These are phyloP conservation scores for Amphipoea lucens DNA, from an alignment of 2,888 invertebrate genomes.

Conservation along the genomic window DNA sequence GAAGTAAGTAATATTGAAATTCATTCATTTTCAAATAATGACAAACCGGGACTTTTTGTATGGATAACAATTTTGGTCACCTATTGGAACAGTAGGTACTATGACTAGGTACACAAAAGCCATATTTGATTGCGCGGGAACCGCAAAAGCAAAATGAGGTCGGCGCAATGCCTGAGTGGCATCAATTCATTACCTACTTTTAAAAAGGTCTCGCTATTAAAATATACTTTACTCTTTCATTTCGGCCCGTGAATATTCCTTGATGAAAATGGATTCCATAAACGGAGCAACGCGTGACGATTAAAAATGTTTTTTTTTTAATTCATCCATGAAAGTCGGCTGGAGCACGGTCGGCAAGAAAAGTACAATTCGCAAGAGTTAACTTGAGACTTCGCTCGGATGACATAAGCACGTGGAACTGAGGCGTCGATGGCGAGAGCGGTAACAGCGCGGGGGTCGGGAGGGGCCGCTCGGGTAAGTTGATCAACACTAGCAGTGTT, in stretches of 20 bases:
- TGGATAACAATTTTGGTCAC: background rate
- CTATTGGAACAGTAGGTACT: background rate
- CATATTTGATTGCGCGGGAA: background rate
- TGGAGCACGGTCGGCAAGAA: background rate
- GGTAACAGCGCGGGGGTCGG: no score
- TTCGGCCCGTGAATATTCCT: constrained; percentile 5
- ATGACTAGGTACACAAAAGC: background rate
- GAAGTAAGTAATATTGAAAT: background rate
- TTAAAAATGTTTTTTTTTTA: constrained; percentile 3
- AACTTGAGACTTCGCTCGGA: no score
- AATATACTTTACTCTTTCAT: constrained; percentile 3
- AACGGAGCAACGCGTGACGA: background rate
- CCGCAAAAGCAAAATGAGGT: constrained; percentile 2
- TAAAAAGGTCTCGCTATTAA: constrained; percentile 10
- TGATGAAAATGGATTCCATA: constrained; percentile 8
- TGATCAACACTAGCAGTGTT: no score
- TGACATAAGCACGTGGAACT: no score
- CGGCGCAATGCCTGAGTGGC: background rate
- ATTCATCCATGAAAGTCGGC: no score
- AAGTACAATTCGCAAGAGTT: no score
- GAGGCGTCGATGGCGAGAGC: no score
- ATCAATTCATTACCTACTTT: constrained; percentile 13
- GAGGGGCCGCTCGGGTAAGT: no score
- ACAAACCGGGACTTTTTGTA: background rate
- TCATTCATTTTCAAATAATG: background rate